Conservation (phyloP, 2,797 vertebrate species). For the Parauchenoglanis ngamensis region DNA sequence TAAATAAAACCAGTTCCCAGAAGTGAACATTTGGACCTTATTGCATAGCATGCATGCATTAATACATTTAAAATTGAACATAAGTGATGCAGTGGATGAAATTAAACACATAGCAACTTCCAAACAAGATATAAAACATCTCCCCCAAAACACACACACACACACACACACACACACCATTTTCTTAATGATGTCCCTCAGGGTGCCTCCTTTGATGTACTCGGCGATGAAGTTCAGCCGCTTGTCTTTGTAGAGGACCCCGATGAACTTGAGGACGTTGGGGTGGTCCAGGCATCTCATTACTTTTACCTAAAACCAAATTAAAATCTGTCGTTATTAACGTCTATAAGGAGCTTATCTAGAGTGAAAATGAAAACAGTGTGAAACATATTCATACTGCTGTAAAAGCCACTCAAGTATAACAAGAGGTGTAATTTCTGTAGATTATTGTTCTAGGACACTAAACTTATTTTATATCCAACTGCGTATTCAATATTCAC, state of each 20-base stretch:
- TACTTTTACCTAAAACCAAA: slow-evolving; percentile 86
- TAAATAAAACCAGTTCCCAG: background rate
- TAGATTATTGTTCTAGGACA: background rate
- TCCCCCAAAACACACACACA: background rate
- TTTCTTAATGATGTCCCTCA: slow-evolving; percentile 91
- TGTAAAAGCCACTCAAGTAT: background rate
- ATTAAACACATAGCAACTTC: background rate
- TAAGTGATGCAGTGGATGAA: background rate
- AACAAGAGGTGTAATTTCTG: background rate
- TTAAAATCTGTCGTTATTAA: background rate
- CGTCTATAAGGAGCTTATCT: background rate
- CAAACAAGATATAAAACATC: background rate
- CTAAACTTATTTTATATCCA: background rate
- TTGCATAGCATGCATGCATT: background rate
- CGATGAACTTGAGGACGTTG: slow-evolving; percentile 94
- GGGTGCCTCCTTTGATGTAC: slow-evolving; percentile 95
- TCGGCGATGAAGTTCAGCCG: slow-evolving; percentile 96
- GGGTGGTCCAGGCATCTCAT: slow-evolving; percentile 97
- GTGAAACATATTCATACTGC: background rate
- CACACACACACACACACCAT: slow-evolving; percentile 78
- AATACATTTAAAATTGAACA: background rate
- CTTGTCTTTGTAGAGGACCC: slow-evolving; percentile 97
- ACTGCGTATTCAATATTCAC: background rate
- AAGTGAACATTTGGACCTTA: background rate
- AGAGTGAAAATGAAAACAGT: background rate